Percentiles rank a stretch among this genome's conserved stretches.
phyloP scores from a whole-genome alignment of 2,888 invertebrate genomes.

The Meandrusa payeni region DNA sequence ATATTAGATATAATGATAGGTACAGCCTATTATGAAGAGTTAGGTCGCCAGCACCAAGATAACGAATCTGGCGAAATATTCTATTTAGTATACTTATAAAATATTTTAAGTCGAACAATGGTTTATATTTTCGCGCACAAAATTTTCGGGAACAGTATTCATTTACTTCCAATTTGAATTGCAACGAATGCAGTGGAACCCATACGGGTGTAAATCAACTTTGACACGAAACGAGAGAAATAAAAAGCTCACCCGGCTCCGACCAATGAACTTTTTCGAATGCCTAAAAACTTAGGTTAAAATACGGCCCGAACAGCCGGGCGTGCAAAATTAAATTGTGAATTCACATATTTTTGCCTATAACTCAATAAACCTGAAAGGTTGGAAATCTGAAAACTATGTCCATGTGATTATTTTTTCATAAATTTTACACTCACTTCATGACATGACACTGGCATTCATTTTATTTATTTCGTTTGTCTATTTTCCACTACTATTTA shows the following conservation, averaged over 20 bases:
- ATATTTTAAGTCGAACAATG: too few relatives aligned
- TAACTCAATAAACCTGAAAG: slow-evolving; percentile 3
- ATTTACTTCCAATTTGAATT: slow-evolving; percentile 12
- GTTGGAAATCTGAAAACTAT: neutral
- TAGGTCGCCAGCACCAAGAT: too few relatives aligned
- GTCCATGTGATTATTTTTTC: neutral
- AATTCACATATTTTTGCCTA: slow-evolving; percentile 11
- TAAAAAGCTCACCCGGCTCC: slow-evolving; percentile 9
- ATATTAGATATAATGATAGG: too few relatives aligned
- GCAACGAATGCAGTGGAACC: slow-evolving; percentile 7
- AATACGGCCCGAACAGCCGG: slow-evolving; percentile 1
- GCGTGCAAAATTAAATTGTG: slow-evolving; percentile 4
- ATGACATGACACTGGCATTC: too few relatives aligned
- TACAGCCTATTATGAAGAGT: too few relatives aligned
- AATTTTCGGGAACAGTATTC: too few relatives aligned
- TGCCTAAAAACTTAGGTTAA: slow-evolving; percentile 12
- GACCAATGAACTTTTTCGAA: slow-evolving; percentile 18
- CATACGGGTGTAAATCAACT: slow-evolving; percentile 20
- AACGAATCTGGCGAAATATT: too few relatives aligned
- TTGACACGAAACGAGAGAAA: slow-evolving; percentile 14
- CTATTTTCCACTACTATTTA: too few relatives aligned
- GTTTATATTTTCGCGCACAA: too few relatives aligned
- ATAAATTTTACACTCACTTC: too few relatives aligned
- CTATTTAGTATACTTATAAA: too few relatives aligned
- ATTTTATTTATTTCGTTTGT: too few relatives aligned